Evolutionary conservation across 2,797 vertebrate genomes (phyloP).

Genomic region (Holocentrus rufus): DNA sequence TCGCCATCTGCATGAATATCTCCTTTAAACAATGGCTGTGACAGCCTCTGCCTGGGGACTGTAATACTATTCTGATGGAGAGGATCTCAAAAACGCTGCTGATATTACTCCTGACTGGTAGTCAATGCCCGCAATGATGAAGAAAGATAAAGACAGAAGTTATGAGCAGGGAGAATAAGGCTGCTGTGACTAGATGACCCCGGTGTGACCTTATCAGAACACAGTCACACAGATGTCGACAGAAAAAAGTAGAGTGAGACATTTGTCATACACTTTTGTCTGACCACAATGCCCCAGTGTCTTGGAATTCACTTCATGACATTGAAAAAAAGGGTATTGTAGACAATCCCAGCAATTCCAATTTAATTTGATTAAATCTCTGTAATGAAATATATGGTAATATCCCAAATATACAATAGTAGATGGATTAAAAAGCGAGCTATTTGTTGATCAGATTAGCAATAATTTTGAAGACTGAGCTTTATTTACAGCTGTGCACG

Average conservation of each 20-base stretch:
- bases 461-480: constrained; percentile 21
- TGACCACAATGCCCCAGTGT: constrained; percentile 17
- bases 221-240: constrained; percentile 52
- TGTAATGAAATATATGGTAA: constrained; percentile 65
- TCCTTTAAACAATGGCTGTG: constrained; percentile 52
- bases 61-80: constrained; percentile 65
- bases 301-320: constrained; percentile 60
- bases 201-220: constrained; percentile 76
- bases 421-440: constrained; percentile 35
- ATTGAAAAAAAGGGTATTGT: constrained; percentile 59
- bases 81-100: constrained; percentile 53
- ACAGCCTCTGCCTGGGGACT: constrained; percentile 37
- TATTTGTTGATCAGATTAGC: constrained; percentile 25
- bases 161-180: constrained; percentile 73
- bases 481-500: neutral
- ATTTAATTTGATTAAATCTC: constrained; percentile 67
- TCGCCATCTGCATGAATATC: constrained; percentile 52
- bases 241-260: constrained; percentile 63
- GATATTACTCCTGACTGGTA: constrained; percentile 75
- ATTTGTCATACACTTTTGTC: constrained; percentile 60
- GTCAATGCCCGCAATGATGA: constrained; percentile 66
- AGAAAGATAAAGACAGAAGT: constrained; percentile 72
- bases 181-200: constrained; percentile 66
- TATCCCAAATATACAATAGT: constrained; percentile 22
- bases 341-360: constrained; percentile 41